Conservation (phyloP, 2,797 vertebrate genomes). For the Acomys russatus region DNA sequence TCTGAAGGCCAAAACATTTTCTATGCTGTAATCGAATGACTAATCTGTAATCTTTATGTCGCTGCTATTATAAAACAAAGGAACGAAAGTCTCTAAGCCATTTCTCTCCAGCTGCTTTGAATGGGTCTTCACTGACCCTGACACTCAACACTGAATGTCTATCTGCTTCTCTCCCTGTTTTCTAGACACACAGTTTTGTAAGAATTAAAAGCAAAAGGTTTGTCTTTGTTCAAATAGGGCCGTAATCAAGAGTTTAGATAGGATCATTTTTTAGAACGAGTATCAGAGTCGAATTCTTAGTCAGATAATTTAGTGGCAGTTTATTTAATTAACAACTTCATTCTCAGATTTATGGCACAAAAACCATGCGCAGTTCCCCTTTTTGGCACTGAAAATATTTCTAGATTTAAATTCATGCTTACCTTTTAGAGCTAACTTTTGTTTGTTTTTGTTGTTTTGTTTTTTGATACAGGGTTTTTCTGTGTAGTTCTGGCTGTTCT, state of each 20-base stretch:
- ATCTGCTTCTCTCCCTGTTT: neutral
- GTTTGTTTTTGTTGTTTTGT: neutral
- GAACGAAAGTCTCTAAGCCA: neutral
- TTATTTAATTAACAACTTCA: slow-evolving; percentile 35
- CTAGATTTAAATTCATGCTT: slow-evolving; percentile 43
- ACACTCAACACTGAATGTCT: neutral
- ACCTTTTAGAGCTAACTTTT: neutral
- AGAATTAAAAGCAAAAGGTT: slow-evolving; percentile 7
- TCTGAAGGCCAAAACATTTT: slow-evolving; percentile 52
- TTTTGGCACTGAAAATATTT: slow-evolving; percentile 43
- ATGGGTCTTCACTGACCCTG: neutral
- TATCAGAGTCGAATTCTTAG: slow-evolving; percentile 56
- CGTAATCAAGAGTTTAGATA: slow-evolving; percentile 35
- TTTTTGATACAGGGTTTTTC: neutral
- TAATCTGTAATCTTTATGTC: slow-evolving; percentile 49
- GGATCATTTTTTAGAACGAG: slow-evolving; percentile 31
- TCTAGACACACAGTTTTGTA: slow-evolving; percentile 13
- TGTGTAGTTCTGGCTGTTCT: neutral
- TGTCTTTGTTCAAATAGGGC: neutral
- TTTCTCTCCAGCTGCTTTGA: slow-evolving; percentile 43
- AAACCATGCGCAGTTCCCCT: neutral
- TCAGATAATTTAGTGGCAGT: slow-evolving; percentile 26
- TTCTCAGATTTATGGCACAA: neutral
- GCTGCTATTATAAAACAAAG: slow-evolving; percentile 40
- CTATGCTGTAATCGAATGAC: slow-evolving; percentile 33